Evolutionary conservation across 2,888 invertebrate species (phyloP), one percentile per base, ranked within the genome.

Genomic region (Physocephala rufipes): DNA sequence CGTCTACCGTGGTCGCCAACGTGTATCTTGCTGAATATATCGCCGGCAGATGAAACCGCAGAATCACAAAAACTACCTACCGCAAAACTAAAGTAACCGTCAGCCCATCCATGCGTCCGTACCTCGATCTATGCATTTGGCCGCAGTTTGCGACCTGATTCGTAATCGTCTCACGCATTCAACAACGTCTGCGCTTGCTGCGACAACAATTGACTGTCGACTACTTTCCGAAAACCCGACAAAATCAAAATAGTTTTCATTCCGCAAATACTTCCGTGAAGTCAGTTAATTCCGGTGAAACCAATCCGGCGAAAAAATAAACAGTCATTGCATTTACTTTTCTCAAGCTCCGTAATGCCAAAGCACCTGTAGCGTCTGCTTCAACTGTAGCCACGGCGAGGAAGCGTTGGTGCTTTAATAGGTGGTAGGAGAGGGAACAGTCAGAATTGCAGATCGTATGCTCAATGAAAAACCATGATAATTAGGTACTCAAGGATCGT

Each of bases 311-410:
- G n/a, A n/a, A n/a, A n/a, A n/a, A n/a, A n/a, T n/a, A n/a, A 1
- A 13, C 21, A 2, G 59, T 12, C 24, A 28, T 62, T 12, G 12
- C 21, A n/a, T n/a, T n/a, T 21, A 19, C 5, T 62, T 26, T 63
- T 24, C 16, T 26, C 24, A 45, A 24, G 47, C 16, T 24, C 7
- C 21, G 51, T 43, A 21, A 24, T 21, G 7, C 21, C 16, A 12
- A n/a, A n/a, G 67, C 67, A 67, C 59, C 67, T 67, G 67, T 59
- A 51, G 7, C 49, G 16, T 16, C 28, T n/a, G 5, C 62, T 62
- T n/a, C 21, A n/a, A 12, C 43, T 43, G 30, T 2, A 15, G 30
- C 36, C 28, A 21, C 30, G 36, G 30, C 2, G 21, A 21, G 36
- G 36, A 36, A 36, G 36, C 9, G 36, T 36, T 36, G 36, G 9